A percentile compares a stretch with the other conserved stretches of the same genome.
Evolutionary conservation across 2,888 invertebrate species (phyloP).

Genomic region (Dynastes tityus): DNA sequence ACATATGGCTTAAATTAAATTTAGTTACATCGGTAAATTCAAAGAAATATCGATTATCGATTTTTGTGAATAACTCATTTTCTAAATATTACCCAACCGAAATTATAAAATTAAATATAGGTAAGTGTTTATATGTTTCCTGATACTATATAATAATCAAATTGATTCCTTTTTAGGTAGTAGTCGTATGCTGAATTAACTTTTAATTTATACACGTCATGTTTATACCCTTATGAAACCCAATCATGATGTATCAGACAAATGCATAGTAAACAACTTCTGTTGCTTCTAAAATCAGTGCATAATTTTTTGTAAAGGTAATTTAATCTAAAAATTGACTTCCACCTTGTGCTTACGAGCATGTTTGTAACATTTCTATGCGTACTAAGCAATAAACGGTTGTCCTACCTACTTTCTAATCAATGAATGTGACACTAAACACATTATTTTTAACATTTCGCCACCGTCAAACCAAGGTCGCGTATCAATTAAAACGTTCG

Average conservation of each 20-base stretch:
- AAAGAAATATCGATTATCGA: no score
- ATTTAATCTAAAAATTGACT: conserved; percentile 20
- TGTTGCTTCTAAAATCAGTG: background rate
- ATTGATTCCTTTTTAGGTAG: no score
- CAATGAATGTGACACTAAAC: conserved; percentile 14
- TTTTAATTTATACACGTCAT: no score
- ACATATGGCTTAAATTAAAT: no score
- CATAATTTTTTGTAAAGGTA: conserved; percentile 7
- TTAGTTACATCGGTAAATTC: no score
- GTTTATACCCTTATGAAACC: background rate
- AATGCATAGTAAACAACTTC: no score
- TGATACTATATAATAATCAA: no score
- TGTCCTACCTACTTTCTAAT: conserved; percentile 30
- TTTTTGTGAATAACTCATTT: no score
- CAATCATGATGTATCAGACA: background rate
- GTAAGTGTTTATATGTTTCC: no score
- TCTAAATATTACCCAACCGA: no score
- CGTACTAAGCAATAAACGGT: conserved; percentile 21
- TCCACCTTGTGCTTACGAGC: conserved; percentile 5
- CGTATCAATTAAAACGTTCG: conserved; percentile 1
- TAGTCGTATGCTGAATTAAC: no score
- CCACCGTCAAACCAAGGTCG: conserved; percentile 6
- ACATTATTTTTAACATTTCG: conserved; percentile 13
- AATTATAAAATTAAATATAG: no score
- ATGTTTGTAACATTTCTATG: conserved; percentile 30